Evolutionary conservation across 2,113 vertebrate genomes (phyloP).

Genomic region (Engystomops pustulosus): DNA sequence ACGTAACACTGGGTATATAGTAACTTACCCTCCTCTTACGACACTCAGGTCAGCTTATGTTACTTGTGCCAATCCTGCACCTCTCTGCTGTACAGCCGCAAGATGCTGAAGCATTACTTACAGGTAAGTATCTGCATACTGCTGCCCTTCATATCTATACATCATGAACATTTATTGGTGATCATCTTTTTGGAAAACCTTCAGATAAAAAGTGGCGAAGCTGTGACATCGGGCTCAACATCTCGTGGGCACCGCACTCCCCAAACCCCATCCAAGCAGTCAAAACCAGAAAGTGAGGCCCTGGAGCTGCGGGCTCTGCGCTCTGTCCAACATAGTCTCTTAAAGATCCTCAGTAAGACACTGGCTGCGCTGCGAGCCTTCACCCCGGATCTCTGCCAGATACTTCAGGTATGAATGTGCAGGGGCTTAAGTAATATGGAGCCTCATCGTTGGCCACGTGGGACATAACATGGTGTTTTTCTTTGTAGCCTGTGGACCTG

Average conservation of each 20-base stretch:
- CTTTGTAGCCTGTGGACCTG: constrained; percentile 87
- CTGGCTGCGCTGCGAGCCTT: constrained; percentile 92
- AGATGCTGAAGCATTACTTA: constrained; percentile 97
- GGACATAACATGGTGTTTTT: not conserved
- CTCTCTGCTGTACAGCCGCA: constrained; percentile 94
- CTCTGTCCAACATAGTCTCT: constrained; percentile 88
- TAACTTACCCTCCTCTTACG: not conserved
- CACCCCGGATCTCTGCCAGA: constrained; percentile 96
- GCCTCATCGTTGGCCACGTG: no score
- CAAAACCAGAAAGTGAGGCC: constrained; percentile 80
- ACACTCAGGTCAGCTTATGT: constrained; percentile 92
- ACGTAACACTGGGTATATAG: no score
- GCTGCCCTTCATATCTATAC: not conserved
- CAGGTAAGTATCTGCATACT: constrained; percentile 80
- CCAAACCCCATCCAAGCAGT: constrained; percentile 76
- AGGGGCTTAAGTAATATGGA: no score
- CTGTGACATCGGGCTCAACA: constrained; percentile 77
- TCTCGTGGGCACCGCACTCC: constrained; percentile 77
- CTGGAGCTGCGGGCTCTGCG: constrained; percentile 86
- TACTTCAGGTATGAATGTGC: constrained; percentile 94
- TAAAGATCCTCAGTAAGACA: constrained; percentile 97
- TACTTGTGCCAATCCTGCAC: constrained; percentile 97
- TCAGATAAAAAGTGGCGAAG: constrained; percentile 90
- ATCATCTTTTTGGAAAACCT: not conserved
- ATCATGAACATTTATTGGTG: not conserved